Evolutionary conservation across 1,140 invertebrate genomes (phyloP).

Genomic region (Drosophila sulfurigaster): DNA sequence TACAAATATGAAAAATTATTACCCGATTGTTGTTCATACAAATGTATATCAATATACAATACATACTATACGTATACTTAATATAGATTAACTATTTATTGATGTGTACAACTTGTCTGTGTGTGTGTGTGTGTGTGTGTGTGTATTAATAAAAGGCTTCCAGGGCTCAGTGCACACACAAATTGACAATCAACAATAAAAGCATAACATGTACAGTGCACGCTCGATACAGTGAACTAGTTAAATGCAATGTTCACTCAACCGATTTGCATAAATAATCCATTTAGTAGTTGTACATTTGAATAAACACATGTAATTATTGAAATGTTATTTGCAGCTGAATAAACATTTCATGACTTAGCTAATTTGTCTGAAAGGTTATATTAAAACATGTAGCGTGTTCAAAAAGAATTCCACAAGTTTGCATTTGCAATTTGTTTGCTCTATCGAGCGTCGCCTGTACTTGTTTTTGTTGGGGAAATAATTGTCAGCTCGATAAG

Average conservation of each 20-base stretch:
- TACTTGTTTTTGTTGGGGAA: not conserved
- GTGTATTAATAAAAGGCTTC: slow-evolving; percentile 1
- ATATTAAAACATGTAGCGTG: no score
- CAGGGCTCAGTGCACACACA: slow-evolving; percentile 47
- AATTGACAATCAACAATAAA: slow-evolving; percentile 29
- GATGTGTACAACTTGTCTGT: not conserved
- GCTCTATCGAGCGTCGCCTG: not conserved
- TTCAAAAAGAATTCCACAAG: no score
- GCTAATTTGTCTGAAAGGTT: no score
- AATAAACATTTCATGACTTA: no score
- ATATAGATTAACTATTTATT: slow-evolving; percentile 5
- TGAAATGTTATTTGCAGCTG: no score
- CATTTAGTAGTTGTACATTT: no score
- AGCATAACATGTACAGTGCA: slow-evolving; percentile 2
- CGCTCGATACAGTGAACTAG: not conserved
- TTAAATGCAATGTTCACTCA: no score
- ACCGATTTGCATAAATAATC: no score
- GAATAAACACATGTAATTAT: no score
- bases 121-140: not conserved
- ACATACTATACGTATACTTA: not conserved
- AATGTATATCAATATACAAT: not conserved
- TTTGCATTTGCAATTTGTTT: no score
- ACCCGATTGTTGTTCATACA: not conserved
- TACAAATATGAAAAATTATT: slow-evolving; percentile 41
- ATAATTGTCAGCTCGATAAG: slow-evolving; percentile 19